These are phyloP conservation scores for Siniperca undulata DNA, from an alignment of 2,797 vertebrate species.

Conservation along the genomic window DNA sequence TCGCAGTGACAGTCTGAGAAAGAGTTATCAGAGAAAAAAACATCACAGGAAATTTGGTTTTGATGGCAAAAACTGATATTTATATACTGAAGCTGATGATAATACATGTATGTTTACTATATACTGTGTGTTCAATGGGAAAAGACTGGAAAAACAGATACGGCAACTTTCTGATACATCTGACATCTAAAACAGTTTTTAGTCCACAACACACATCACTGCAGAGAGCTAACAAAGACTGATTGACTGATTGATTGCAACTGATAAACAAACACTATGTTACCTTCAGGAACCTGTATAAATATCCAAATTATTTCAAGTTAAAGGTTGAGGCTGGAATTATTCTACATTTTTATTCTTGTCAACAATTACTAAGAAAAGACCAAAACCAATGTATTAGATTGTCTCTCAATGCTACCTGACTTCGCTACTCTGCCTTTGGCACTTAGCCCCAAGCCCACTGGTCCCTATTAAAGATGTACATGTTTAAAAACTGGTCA, in stretches of 20 bases:
- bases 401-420: not conserved
- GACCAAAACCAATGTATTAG: not conserved
- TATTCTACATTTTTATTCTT: not conserved
- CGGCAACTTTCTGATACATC: not conserved
- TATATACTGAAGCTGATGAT: slow-evolving; percentile 21
- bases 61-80: slow-evolving; percentile 30
- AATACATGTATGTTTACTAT: not conserved
- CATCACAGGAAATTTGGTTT: slow-evolving; percentile 48
- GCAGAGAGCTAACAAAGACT: slow-evolving; percentile 1
- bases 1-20: slow-evolving; percentile 12
- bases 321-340: not conserved
- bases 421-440: not conserved
- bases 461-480: not conserved
- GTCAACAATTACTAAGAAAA: not conserved
- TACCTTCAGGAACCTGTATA: not conserved
- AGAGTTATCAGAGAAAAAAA: slow-evolving; percentile 15
- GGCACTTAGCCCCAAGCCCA: not conserved
- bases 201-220: not conserved
- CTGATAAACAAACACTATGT: not conserved
- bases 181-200: slow-evolving; percentile 1
- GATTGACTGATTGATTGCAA: not conserved
- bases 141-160: not conserved
- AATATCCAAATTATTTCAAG: not conserved
- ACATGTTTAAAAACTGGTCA: not conserved
- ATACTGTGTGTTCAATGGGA: not conserved